phyloP scores from a whole-genome alignment of 2,888 invertebrate genomes.

The Rhamnusium bicolor region DNA sequence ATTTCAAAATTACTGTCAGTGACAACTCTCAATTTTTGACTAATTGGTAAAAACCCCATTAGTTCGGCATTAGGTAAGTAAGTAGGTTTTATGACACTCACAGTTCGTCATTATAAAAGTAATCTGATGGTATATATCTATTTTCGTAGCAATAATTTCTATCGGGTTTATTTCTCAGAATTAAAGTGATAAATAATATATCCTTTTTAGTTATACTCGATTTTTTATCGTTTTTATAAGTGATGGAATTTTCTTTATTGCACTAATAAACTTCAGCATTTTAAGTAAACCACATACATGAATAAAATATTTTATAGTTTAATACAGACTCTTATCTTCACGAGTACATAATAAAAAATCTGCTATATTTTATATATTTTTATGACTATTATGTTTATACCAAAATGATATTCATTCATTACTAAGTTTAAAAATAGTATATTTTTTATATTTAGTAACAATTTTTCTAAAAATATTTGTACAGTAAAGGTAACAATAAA shows the following conservation, averaged over 20 bases:
- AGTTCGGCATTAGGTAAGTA: too few relatives aligned
- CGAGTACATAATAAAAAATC: slow-evolving; percentile 9
- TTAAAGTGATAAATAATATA: not conserved
- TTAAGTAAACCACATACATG: slow-evolving; percentile 23
- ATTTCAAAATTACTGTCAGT: too few relatives aligned
- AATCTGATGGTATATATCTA: too few relatives aligned
- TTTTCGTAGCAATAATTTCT: not conserved
- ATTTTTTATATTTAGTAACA: too few relatives aligned
- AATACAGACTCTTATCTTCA: not conserved
- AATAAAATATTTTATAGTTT: slow-evolving; percentile 21
- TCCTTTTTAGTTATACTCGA: not conserved
- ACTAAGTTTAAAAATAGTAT: not conserved
- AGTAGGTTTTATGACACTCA: too few relatives aligned
- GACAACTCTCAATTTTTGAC: too few relatives aligned
- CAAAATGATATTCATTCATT: not conserved
- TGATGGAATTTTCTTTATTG: slow-evolving; percentile 28
- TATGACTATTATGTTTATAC: not conserved
- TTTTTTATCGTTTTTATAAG: slow-evolving; percentile 13
- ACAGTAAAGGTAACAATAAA: too few relatives aligned
- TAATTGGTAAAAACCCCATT: too few relatives aligned
- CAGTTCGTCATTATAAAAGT: too few relatives aligned
- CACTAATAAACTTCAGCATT: slow-evolving; percentile 21
- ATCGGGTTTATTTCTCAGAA: too few relatives aligned
- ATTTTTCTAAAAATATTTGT: too few relatives aligned
- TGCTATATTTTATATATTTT: not conserved